These are phyloP conservation scores for Artibeus jamaicensis DNA, from an alignment of 2,797 vertebrate genomes.

Conservation along the genomic window DNA sequence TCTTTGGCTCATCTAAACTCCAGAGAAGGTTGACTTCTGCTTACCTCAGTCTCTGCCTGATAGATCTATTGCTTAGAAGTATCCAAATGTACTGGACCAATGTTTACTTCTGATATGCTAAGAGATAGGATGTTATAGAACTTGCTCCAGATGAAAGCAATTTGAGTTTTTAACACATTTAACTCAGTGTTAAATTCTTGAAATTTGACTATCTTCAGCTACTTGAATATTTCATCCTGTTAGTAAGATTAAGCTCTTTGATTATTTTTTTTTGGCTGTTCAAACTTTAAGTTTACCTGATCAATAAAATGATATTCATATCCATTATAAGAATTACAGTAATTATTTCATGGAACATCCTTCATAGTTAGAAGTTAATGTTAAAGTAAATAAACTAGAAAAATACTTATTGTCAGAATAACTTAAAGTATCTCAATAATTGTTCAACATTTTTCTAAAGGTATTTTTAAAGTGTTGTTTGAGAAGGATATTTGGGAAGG, in stretches of 20 bases:
- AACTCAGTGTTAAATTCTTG: neutral
- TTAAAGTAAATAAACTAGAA: neutral
- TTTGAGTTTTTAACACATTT: neutral
- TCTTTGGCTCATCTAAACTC: neutral
- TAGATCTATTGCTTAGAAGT: neutral
- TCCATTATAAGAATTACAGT: neutral
- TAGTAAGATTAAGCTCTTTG: neutral
- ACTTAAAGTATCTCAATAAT: neutral
- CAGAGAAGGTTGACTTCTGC: neutral
- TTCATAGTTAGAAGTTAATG: neutral
- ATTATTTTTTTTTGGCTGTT: neutral
- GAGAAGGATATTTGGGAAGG: neutral
- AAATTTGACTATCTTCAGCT: neutral
- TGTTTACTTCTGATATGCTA: neutral
- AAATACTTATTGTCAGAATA: neutral
- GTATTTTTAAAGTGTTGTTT: neutral
- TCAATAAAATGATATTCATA: neutral
- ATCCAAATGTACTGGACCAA: neutral
- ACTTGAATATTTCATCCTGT: neutral
- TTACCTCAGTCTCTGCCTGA: neutral
- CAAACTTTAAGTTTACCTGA: neutral
- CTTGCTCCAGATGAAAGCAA: neutral
- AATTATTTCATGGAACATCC: neutral
- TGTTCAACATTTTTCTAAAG: neutral
- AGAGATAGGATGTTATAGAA: neutral